A percentile compares a stretch with the other conserved stretches of the same genome.
phyloP scores from a whole-genome alignment of 2,113 vertebrate genomes.

The Nothobranchius furzeri region DNA sequence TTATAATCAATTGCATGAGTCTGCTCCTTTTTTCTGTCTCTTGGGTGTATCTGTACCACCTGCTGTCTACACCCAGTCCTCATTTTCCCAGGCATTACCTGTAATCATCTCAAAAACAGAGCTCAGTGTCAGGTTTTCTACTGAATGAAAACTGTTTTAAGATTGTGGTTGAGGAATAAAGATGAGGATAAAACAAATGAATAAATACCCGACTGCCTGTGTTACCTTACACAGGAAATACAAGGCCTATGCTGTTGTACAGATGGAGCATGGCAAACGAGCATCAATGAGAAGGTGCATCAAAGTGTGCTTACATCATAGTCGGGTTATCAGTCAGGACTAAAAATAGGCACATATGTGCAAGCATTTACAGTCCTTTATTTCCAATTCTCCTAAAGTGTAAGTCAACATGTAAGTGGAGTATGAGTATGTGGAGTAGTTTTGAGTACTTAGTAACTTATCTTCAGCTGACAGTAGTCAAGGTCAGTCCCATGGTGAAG shows the following conservation, averaged over 20 bases:
- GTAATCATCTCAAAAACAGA: constrained; percentile 12
- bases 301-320: not conserved
- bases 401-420: no score
- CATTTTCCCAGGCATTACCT: constrained; percentile 1
- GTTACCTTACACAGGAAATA: not conserved
- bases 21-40: constrained; percentile 4
- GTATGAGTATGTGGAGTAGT: no score
- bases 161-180: constrained; percentile 1
- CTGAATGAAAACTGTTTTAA: constrained; percentile 4
- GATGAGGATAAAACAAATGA: constrained; percentile 3
- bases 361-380: no score
- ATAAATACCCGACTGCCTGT: constrained; percentile 10
- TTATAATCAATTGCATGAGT: constrained; percentile 25
- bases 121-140: not conserved
- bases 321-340: constrained; percentile 8
- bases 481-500: no score
- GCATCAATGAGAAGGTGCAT: constrained; percentile 7
- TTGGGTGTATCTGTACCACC: not conserved
- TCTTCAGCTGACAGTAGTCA: no score
- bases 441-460: no score
- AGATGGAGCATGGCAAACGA: constrained; percentile 23
- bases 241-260: constrained; percentile 3
- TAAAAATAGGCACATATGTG: constrained; percentile 3
- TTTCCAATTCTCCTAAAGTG: no score
- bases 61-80: not conserved